A percentile compares a stretch with the other conserved stretches of the same genome.
phyloP scores from a whole-genome alignment of 2,888 invertebrate genomes.

The Aspidiotus rigidus region DNA sequence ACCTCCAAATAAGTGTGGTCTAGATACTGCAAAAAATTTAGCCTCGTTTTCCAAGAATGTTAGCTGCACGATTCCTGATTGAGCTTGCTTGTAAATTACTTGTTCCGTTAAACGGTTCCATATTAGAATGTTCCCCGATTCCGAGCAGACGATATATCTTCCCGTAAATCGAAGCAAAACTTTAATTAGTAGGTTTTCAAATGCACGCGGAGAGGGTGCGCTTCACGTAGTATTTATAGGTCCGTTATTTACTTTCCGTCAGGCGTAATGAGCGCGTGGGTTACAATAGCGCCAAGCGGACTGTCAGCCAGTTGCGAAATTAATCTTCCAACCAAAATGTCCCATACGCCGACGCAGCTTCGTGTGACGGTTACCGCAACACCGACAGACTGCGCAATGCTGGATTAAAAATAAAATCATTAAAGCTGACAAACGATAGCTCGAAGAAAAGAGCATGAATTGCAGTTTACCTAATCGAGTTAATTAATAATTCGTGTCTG shows the following conservation, averaged over 20 bases:
- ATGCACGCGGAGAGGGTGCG: neutral
- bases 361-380: slow-evolving; percentile 87
- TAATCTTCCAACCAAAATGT: slow-evolving; percentile 74
- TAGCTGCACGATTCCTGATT: slow-evolving; percentile 67
- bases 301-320: slow-evolving; percentile 80
- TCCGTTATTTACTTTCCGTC: slow-evolving; percentile 49
- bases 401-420: slow-evolving; percentile 41
- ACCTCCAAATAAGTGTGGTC: slow-evolving; percentile 54
- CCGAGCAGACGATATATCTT: slow-evolving; percentile 70
- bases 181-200: neutral
- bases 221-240: neutral
- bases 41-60: slow-evolving; percentile 63
- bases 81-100: slow-evolving; percentile 66
- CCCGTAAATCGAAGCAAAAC: too few relatives aligned
- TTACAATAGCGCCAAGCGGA: slow-evolving; percentile 86
- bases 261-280: slow-evolving; percentile 79
- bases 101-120: slow-evolving; percentile 69
- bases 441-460: too few relatives aligned
- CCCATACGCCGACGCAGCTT: slow-evolving; percentile 92
- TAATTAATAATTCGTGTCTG: slow-evolving; percentile 88
- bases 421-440: too few relatives aligned
- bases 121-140: slow-evolving; percentile 80
- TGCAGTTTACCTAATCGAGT: slow-evolving; percentile 63
- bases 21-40: slow-evolving; percentile 65
- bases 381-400: slow-evolving; percentile 65